Evolutionary conservation across 2,797 vertebrate species (phyloP).

Genomic region (Urocyon cinereoargenteus): DNA sequence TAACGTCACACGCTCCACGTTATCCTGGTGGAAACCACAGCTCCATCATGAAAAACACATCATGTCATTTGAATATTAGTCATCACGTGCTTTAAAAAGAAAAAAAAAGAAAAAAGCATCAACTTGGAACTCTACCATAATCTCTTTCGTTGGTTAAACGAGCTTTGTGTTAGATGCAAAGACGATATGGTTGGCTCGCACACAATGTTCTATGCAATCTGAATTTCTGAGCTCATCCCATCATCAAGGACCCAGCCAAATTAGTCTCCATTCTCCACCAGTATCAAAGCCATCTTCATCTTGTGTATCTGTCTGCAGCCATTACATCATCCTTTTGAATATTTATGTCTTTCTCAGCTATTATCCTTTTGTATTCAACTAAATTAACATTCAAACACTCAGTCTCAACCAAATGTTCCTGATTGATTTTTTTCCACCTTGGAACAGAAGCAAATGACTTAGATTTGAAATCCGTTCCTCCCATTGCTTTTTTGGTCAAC

Average conservation of each 20-base stretch:
- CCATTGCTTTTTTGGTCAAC: neutral
- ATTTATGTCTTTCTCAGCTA: slow-evolving; percentile 60
- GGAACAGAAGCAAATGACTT: slow-evolving; percentile 13
- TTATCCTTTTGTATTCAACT: neutral
- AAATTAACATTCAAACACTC: slow-evolving; percentile 45
- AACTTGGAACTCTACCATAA: slow-evolving; percentile 43
- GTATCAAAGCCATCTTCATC: slow-evolving; percentile 56
- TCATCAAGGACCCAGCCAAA: slow-evolving; percentile 51
- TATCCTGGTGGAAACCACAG: neutral
- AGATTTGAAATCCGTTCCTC: neutral
- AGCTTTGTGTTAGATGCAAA: slow-evolving; percentile 72
- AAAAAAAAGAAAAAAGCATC: neutral
- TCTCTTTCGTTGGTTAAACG: slow-evolving; percentile 75
- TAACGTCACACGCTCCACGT: neutral
- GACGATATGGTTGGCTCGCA: slow-evolving; percentile 71
- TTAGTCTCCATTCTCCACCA: slow-evolving; percentile 58
- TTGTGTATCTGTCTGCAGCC: slow-evolving; percentile 41
- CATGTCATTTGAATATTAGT: neutral
- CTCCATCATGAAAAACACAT: neutral
- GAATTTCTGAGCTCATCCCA: slow-evolving; percentile 79
- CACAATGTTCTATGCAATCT: slow-evolving; percentile 58
- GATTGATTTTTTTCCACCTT: neutral
- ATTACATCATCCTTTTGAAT: slow-evolving; percentile 44
- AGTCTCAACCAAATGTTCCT: slow-evolving; percentile 49
- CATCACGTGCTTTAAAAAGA: neutral